These are phyloP conservation scores for Drosophila planitibia DNA, from an alignment of 2,888 invertebrate genomes.

Conservation along the genomic window DNA sequence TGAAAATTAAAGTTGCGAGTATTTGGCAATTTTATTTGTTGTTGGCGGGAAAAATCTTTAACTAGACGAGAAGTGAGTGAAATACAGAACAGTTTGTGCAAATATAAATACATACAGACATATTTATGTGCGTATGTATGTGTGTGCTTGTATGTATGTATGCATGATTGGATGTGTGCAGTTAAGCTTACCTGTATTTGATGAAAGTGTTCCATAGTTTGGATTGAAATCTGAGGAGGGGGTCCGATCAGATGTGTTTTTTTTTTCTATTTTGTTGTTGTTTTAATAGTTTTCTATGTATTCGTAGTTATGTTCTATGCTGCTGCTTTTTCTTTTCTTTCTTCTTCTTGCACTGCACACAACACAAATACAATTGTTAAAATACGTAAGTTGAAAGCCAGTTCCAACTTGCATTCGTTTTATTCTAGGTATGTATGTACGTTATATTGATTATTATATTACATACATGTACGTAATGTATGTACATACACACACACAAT, in stretches of 20 bases:
- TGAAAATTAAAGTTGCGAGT: constrained; percentile 39
- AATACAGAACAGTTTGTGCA: constrained; percentile 41
- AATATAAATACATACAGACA: constrained; percentile 23
- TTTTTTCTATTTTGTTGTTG: constrained; percentile 13
- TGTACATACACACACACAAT: constrained; percentile 14
- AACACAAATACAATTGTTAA: constrained; percentile 57
- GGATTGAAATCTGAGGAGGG: constrained; percentile 31
- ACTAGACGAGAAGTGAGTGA: constrained; percentile 37
- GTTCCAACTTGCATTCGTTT: constrained; percentile 62
- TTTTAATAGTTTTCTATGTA: constrained; percentile 24
- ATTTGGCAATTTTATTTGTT: constrained; percentile 57
- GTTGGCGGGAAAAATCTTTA: constrained; percentile 59
- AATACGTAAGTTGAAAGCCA: constrained; percentile 56
- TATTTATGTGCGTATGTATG: constrained; percentile 7
- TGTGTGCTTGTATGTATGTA: constrained; percentile 9
- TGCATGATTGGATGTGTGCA: constrained; percentile 39
- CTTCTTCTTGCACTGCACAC: constrained; percentile 55
- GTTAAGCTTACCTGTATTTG: constrained; percentile 84
- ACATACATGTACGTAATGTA: constrained; percentile 33
- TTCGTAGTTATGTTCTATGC: constrained; percentile 37
- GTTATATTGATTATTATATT: constrained; percentile 70
- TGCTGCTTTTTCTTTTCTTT: constrained; percentile 33
- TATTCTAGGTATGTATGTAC: constrained; percentile 53
- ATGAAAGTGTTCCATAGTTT: constrained; percentile 84
- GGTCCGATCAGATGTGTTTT: constrained; percentile 14